Evolutionary conservation across 2,888 invertebrate genomes (phyloP), one percentile per base, ranked within the genome.

Genomic region (Mesorhabditis spiculigera): DNA sequence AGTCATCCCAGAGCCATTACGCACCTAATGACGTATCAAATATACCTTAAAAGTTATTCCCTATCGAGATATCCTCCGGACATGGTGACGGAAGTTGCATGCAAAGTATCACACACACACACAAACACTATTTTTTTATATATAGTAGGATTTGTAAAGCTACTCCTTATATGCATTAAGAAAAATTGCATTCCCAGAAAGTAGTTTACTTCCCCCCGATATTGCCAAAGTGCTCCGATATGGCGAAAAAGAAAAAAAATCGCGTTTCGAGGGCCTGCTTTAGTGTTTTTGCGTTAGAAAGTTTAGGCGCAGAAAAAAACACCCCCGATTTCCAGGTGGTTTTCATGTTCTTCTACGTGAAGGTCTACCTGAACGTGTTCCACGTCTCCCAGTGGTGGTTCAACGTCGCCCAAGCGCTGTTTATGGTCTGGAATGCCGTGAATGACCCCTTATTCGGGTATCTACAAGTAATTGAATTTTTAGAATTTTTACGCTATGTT

Each of bases 401-500:
- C 78, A 86, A 87, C 62, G 58, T 86, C 4, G 82, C 87, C 0
- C 87, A 88, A 75, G 78, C 83, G 41, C 74, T 88, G n/a, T 87
- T 86, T 71, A 75, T 88, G 78, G 70, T 87, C 4, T 88, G 88
- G 88, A 88, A 88, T 75, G 87, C 88, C 0, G 74, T 88, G 43
- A 88, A 88, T 73, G 88, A 88, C 71, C 88, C 88, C 0, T 73
- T 88, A 61, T 88, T 88, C 76, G 88, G 87, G 6, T 87, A 87
- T 72, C 64, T 84, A 13, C 80, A 85, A 77, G 81, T 80, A 44
- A n/a, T n/a, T n/a, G n/a, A n/a, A n/a, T n/a, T n/a, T n/a, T n/a
- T n/a, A n/a, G n/a, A n/a, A n/a, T n/a, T n/a, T n/a, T n/a, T n/a
- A n/a, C n/a, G n/a, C n/a, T n/a, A n/a, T n/a, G n/a, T n/a, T 63